These are phyloP conservation scores for Brachymystax lenok DNA, from an alignment of 2,797 vertebrate species.

Conservation along the genomic window DNA sequence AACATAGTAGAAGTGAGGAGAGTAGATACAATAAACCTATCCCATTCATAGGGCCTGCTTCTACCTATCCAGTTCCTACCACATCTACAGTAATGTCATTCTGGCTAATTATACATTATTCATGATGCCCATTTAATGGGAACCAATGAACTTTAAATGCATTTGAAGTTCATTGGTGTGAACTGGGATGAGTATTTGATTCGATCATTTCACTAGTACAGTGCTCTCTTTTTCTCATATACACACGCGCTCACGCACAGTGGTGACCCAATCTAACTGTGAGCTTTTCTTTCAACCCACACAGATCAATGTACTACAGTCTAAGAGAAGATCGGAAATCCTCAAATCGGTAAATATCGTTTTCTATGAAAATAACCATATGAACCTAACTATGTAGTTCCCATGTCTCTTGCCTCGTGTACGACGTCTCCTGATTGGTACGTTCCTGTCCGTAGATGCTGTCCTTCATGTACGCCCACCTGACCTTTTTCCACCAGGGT, in stretches of 20 bases:
- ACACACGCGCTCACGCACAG: background rate
- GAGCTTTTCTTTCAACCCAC: slow-evolving; percentile 5
- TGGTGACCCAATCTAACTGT: background rate
- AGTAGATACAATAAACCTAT: no score
- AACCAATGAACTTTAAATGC: no score
- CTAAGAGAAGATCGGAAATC: slow-evolving; percentile 96
- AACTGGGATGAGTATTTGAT: no score
- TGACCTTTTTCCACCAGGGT: slow-evolving; percentile 98
- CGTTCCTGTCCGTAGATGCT: slow-evolving; percentile 82
- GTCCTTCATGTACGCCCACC: slow-evolving; percentile 97
- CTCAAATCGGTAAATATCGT: slow-evolving; percentile 88
- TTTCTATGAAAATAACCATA: background rate
- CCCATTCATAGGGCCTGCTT: no score
- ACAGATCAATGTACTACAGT: slow-evolving; percentile 97
- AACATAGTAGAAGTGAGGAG: background rate
- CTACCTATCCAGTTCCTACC: no score
- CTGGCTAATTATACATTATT: no score
- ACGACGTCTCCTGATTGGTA: background rate
- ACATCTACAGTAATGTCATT: no score
- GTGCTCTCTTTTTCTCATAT: slow-evolving; percentile 8
- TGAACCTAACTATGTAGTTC: background rate
- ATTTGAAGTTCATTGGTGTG: no score
- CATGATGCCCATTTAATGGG: no score
- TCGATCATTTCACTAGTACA: no score
- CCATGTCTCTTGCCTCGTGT: background rate